Base-by-base conservation (phyloP, 23 tunicate genomes). In the Aplidium turbinatum region DNA sequence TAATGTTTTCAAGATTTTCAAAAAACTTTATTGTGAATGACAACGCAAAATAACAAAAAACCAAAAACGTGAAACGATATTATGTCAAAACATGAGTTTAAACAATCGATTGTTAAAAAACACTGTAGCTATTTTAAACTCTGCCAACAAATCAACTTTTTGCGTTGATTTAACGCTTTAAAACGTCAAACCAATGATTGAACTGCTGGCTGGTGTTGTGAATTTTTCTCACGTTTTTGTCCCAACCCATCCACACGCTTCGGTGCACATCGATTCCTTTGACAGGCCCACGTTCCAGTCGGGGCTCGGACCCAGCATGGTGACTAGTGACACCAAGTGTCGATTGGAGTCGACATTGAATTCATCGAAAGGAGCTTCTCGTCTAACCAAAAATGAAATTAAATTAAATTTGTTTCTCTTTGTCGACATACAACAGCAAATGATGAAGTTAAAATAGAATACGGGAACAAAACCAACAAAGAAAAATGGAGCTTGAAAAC, bases 221-320 rank as follows among this genome's bases (percentile, higher is more conserved):
- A n/a, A n/a, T 13, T 55, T 13, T 55, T 55, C 83, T 52, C 33
- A 90, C 97, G 38, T 34, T 64, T 69, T 79, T 35, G 29, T 38
- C 18, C 83, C 85, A 1, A 55, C 64, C 97, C 97, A 91, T 27
- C 97, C 97, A 35, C 97, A 91, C 36, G 77, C 66, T 19, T 23
- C 40, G 6, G 84, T 81, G 47, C 97, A 91, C 97, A 91, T 84
- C 9, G 86, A 64, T 47, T 91, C 86, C 39, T 84, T 73, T 1
- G 81, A 63, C 25, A 91, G 58, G 4, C 97, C 97, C 0, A 91
- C 97, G 33, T 91, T 91, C 97, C 97, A 91, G 58, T 91, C 99
- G 2, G 99, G 99, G 58, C 99, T 94, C 16, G 99, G 99, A 1
- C 99, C 99, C 25, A 94, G 40, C 99, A 94, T 94, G 48, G 85